These are phyloP conservation scores for Panagrolaimus sp. DNA, from an alignment of 1,140 invertebrate genomes.

Conservation along the genomic window DNA sequence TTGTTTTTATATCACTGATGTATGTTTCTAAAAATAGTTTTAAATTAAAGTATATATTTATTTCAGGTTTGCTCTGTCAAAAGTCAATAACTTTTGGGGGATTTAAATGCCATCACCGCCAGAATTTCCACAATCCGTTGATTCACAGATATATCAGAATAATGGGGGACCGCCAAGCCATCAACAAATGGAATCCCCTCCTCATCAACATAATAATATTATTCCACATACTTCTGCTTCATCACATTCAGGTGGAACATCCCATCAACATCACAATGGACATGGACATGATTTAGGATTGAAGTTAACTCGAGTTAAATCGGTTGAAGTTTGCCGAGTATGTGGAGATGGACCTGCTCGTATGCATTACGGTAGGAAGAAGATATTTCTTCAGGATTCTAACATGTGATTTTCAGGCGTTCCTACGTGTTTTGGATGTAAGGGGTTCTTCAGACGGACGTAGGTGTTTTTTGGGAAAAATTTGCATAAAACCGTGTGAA, in stretches of 20 bases:
- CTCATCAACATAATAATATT: background rate
- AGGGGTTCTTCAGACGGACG: conserved; percentile 38
- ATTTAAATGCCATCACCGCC: background rate
- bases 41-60: too few relatives aligned
- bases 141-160: too few relatives aligned
- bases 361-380: conserved; percentile 57
- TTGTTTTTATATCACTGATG: too few relatives aligned
- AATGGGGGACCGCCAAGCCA: background rate
- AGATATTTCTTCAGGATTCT: too few relatives aligned
- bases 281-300: background rate
- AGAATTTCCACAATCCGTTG: too few relatives aligned
- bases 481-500: too few relatives aligned
- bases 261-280: background rate
- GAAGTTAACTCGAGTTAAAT: conserved; percentile 28
- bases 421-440: conserved; percentile 45
- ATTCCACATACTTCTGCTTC: background rate
- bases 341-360: conserved; percentile 56
- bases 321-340: conserved; percentile 49
- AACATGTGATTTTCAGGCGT: too few relatives aligned
- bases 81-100: background rate
- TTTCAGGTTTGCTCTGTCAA: too few relatives aligned
- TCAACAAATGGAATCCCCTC: background rate
- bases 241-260: background rate
- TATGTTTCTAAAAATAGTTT: too few relatives aligned
- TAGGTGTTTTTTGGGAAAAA: too few relatives aligned